These are phyloP conservation scores for Eubucco bourcierii DNA, from an alignment of 2,113 vertebrate species.

Conservation along the genomic window DNA sequence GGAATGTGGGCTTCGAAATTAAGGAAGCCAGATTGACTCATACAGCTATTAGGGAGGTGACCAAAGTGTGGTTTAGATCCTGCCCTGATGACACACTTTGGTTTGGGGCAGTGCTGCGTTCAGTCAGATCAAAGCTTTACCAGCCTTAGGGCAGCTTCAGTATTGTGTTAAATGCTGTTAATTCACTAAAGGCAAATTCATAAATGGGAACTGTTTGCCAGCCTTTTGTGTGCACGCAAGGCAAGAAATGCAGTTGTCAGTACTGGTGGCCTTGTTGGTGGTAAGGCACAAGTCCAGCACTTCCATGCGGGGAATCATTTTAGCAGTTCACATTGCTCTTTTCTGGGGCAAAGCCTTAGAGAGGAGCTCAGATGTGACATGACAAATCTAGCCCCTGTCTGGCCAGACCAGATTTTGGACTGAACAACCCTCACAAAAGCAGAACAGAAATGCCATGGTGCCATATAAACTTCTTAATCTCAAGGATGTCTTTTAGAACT, in stretches of 20 bases:
- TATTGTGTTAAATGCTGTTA: accelerated
- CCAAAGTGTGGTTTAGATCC: background rate
- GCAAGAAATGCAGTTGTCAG: background rate
- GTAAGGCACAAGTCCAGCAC: background rate
- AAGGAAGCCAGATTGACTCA: background rate
- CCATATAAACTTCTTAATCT: background rate
- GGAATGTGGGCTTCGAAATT: background rate
- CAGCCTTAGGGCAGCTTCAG: background rate
- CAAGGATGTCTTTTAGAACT: too few species aligned
- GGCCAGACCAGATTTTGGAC: background rate
- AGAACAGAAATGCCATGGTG: background rate
- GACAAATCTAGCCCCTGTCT: background rate
- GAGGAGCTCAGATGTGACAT: background rate
- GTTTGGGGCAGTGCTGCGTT: background rate
- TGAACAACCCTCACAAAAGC: background rate
- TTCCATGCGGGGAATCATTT: accelerated
- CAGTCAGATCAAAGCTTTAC: background rate
- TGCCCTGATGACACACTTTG: accelerated
- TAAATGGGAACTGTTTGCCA: too few species aligned
- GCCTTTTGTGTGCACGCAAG: background rate
- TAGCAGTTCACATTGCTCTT: background rate
- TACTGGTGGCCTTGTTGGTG: background rate
- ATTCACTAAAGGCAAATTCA: accelerated
- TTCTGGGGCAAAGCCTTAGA: background rate
- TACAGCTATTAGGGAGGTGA: background rate